Conservation (phyloP, 1,140 invertebrate species). For the Maniola jurtina region DNA sequence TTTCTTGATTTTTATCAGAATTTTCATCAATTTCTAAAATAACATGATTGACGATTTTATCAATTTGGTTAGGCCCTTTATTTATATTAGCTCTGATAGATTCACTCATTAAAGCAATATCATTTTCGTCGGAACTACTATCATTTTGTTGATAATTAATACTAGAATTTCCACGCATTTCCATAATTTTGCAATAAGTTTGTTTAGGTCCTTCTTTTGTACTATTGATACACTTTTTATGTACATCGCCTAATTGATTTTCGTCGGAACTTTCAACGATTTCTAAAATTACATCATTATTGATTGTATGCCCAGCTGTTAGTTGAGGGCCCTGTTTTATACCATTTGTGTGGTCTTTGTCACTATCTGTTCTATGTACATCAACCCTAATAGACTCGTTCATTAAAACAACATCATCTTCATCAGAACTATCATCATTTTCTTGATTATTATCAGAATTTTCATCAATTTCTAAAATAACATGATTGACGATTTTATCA, state of each 20-base stretch:
- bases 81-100: conserved; percentile 22
- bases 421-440: conserved; percentile 1
- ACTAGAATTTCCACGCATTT: too few relatives aligned
- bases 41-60: conserved; percentile 1
- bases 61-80: not conserved
- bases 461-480: conserved; percentile 6
- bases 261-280: conserved; percentile 1
- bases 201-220: too few relatives aligned
- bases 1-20: conserved; percentile 7
- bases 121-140: too few relatives aligned
- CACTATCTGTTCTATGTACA: not conserved
- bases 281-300: conserved; percentile 7
- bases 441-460: conserved; percentile 8
- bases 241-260: too few relatives aligned
- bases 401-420: not conserved
- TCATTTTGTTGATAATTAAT: too few relatives aligned
- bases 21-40: conserved; percentile 5
- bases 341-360: not conserved
- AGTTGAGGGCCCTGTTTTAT: not conserved
- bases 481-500: not conserved
- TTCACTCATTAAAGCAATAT: conserved; percentile 15
- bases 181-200: too few relatives aligned
- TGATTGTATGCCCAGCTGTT: too few relatives aligned
- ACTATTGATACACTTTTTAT: too few relatives aligned
- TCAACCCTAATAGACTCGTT: not conserved